These are phyloP conservation scores for Rapana venosa DNA, from an alignment of 2,888 invertebrate genomes.

Conservation along the genomic window DNA sequence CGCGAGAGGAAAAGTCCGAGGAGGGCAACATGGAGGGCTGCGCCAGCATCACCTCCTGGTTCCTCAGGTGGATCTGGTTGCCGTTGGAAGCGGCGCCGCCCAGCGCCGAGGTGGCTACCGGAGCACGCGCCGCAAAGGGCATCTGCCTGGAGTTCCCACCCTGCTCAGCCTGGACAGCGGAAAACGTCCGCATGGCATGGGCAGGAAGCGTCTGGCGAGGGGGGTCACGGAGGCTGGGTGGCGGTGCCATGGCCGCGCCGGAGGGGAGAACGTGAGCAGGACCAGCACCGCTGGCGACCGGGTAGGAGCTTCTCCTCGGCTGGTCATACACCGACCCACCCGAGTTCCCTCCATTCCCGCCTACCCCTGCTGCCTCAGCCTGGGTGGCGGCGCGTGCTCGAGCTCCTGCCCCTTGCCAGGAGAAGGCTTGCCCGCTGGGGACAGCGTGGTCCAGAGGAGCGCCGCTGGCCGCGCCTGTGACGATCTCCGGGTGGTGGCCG, in stretches of 20 bases:
- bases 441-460: too few relatives aligned
- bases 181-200: background rate
- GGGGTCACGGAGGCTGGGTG: too few relatives aligned
- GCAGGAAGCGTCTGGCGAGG: background rate
- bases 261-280: background rate
- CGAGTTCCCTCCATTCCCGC: background rate
- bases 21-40: background rate
- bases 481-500: background rate
- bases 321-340: background rate
- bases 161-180: background rate
- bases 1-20: background rate
- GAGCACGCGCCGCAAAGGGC: background rate
- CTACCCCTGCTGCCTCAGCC: background rate
- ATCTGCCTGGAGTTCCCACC: background rate
- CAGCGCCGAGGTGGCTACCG: background rate
- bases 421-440: background rate
- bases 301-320: background rate
- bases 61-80: slow-evolving; percentile 22
- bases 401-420: background rate
- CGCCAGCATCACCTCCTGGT: background rate
- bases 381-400: too few relatives aligned
- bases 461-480: background rate
- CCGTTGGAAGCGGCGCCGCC: background rate
- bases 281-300: background rate
- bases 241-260: background rate